Evolutionary conservation across 2,797 vertebrate genomes (phyloP).

Genomic region (Pelochelys cantorii): DNA sequence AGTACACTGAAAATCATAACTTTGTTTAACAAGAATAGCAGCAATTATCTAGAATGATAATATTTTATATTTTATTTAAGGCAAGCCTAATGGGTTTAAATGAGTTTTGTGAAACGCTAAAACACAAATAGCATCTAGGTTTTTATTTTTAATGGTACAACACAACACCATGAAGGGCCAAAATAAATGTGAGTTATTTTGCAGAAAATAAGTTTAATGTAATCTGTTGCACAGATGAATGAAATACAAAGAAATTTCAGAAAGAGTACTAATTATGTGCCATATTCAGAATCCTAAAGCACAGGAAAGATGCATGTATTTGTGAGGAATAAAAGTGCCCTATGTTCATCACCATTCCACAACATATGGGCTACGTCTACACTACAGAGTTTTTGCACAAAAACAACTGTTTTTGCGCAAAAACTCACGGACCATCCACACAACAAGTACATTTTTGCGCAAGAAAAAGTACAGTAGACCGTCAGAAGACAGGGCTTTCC

Average conservation of each 20-base stretch:
- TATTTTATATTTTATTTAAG: not conserved
- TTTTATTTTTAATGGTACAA: constrained; percentile 14
- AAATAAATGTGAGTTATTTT: not conserved
- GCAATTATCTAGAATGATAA: not conserved
- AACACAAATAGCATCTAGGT: not conserved
- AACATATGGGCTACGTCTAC: constrained; percentile 31
- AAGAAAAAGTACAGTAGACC: too few species aligned
- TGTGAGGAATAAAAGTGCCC: constrained; percentile 21
- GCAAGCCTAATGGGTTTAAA: constrained; percentile 27
- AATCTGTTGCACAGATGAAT: too few species aligned
- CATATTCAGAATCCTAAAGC: constrained; percentile 21
- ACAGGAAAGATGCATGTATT: not conserved
- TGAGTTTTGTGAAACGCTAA: not conserved
- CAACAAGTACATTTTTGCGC: too few species aligned
- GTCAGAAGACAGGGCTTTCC: too few species aligned
- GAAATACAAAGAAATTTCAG: too few species aligned
- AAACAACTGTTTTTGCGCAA: too few species aligned
- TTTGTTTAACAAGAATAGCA: not conserved
- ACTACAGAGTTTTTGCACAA: too few species aligned
- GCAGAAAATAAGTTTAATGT: not conserved
- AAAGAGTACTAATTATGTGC: constrained; percentile 18
- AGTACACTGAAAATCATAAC: not conserved
- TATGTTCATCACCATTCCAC: not conserved
- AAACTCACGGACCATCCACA: too few species aligned
- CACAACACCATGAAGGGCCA: not conserved